phyloP scores from a whole-genome alignment of 2,113 vertebrate genomes.

The Pampusana beccarii region DNA sequence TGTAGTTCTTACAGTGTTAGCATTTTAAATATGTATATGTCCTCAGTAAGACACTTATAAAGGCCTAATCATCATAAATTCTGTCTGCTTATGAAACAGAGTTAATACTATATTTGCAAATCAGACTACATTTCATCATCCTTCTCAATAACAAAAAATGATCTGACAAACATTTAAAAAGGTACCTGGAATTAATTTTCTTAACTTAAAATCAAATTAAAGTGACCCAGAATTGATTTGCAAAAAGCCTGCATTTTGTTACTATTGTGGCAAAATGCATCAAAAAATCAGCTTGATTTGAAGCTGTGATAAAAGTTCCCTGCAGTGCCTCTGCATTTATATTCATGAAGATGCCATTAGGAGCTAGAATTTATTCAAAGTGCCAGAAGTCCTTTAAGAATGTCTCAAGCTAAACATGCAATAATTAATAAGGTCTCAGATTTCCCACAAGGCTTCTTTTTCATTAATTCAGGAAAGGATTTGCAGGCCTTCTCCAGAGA shows the following conservation, averaged over 20 bases:
- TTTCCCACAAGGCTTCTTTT: neutral
- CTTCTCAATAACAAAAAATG: neutral
- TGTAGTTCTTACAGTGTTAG: neutral
- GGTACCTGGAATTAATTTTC: neutral
- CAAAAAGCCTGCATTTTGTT: neutral
- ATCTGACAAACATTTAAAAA: neutral
- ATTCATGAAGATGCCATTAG: constrained; percentile 18
- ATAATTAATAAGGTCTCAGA: neutral
- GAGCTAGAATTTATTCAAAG: neutral
- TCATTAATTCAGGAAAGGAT: neutral
- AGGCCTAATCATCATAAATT: neutral
- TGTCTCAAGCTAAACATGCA: neutral
- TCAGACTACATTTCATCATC: neutral
- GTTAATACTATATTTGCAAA: neutral
- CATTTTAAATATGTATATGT: neutral
- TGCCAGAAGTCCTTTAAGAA: neutral
- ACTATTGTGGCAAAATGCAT: neutral
- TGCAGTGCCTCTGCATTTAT: neutral
- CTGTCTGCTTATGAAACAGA: neutral
- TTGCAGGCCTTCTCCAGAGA: neutral
- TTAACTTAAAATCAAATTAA: neutral
- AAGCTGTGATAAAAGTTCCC: constrained; percentile 4
- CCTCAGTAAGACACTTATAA: neutral
- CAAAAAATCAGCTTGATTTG: neutral
- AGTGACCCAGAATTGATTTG: neutral